These are phyloP conservation scores for Anniella stebbinsi DNA, from an alignment of 2,797 vertebrate species.

Conservation along the genomic window DNA sequence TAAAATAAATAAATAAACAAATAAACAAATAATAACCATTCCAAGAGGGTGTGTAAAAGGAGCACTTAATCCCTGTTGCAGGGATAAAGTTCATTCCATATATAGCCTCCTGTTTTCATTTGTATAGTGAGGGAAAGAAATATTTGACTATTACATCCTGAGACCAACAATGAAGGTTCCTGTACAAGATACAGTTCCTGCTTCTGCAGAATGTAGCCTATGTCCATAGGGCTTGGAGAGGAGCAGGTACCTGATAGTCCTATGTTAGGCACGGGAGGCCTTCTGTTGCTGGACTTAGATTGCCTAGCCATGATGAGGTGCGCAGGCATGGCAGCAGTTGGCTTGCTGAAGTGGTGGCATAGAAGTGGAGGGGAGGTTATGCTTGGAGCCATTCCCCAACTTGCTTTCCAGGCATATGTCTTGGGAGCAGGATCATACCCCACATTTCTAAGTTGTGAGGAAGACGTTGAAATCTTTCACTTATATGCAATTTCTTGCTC, in stretches of 20 bases:
- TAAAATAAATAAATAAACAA: no score
- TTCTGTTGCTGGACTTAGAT: background rate
- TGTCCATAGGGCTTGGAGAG: background rate
- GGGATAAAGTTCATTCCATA: background rate
- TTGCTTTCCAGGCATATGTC: background rate
- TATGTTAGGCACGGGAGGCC: background rate
- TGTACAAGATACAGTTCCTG: background rate
- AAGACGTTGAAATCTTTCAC: background rate
- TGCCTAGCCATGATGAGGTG: background rate
- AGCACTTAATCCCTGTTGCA: background rate
- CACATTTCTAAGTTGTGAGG: background rate
- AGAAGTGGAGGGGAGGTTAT: background rate
- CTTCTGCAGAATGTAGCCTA: background rate
- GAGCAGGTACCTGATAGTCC: background rate
- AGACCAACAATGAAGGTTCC: background rate
- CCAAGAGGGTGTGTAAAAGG: background rate
- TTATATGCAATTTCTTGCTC: conserved; percentile 18
- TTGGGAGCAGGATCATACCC: background rate
- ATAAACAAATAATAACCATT: background rate
- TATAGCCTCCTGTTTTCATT: background rate
- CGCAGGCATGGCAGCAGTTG: background rate
- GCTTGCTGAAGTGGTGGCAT: background rate
- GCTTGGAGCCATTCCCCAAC: background rate
- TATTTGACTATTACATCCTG: background rate
- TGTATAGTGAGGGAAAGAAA: background rate